Base-by-base conservation (phyloP, 2,888 invertebrate species). In the Loripinus fragilis region DNA sequence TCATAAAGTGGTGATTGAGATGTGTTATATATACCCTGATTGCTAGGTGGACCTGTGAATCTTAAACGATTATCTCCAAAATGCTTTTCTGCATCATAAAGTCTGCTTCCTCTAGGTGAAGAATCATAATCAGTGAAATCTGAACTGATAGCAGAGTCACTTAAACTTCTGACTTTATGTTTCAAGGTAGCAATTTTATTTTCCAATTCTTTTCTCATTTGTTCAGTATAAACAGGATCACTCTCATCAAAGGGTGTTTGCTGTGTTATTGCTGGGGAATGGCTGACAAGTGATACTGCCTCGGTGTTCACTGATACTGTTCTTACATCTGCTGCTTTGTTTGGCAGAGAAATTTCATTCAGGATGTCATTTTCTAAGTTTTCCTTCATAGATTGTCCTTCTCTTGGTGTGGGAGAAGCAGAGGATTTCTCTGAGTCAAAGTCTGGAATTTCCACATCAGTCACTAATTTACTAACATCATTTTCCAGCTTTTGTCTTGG, bases 61-160 rank as follows among this genome's bases (percentile, higher is more conserved):
- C 48, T 60, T 55, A 45, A 28, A 28, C 71, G 73, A 33, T 79
- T 81, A 60, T 66, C 55, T 25, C 75, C 48, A 23, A 81, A 70
- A 10, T 60, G 35, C 68, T 82, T 87, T 41, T 83, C 83, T 25
- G 76, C 71, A 25, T 89, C 88, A 79, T 83, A 82, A 15, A 85
- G 60, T 66, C 82, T 80, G 71, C 84, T 87, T 25, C 80, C 80
- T 69, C 87, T 78, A 20, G 90, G 90, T 1, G 86, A 85, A 28
- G 90, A 89, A 52, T 91, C 91, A 35, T 87, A 83, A 80, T 91
- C 91, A 23, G 91, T 91, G 76, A 81, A 91, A 78, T 91, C 92
- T 33, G 91, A 92, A 78, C 91, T 90, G 20, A 92, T 91, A 20
- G 92, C 92, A 1, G 92, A 92, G 69, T 92, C 92, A 85, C 91